Evolutionary conservation across 2,888 invertebrate genomes (phyloP).

Genomic region (Calephelis perditalis): DNA sequence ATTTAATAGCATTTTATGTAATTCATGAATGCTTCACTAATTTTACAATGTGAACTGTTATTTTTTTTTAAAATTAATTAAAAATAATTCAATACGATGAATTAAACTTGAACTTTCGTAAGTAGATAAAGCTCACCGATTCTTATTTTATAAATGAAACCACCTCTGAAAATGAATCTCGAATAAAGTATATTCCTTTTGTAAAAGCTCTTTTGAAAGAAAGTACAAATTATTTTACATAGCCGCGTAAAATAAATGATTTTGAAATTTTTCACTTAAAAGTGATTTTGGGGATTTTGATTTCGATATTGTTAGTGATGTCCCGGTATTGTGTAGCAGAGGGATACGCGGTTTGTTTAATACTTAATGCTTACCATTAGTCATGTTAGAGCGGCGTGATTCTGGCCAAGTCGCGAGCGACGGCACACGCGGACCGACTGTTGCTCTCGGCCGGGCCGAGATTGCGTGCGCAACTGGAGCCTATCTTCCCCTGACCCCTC

Average conservation of each 20-base stretch:
- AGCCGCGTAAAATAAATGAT: constrained; percentile 57
- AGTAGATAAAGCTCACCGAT: too few species aligned
- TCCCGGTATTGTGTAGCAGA: constrained; percentile 22
- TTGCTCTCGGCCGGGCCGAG: constrained; percentile 64
- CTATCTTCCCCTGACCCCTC: constrained; percentile 36
- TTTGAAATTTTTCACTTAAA: constrained; percentile 56
- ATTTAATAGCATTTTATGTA: too few species aligned
- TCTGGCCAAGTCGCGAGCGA: constrained; percentile 48
- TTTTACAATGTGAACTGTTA: too few species aligned
- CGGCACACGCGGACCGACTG: constrained; percentile 73
- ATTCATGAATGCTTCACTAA: too few species aligned
- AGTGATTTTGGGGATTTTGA: constrained; percentile 29
- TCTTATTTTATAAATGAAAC: too few species aligned
- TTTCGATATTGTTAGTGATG: constrained; percentile 32
- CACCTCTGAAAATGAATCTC: too few species aligned
- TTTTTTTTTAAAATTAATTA: too few species aligned
- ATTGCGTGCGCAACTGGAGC: constrained; percentile 55
- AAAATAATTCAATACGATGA: too few species aligned
- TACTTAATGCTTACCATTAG: constrained; percentile 62
- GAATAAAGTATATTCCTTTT: neutral
- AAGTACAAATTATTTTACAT: neutral
- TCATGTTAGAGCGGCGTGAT: constrained; percentile 57
- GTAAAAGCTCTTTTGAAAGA: neutral
- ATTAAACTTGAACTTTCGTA: too few species aligned
- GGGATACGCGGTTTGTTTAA: constrained; percentile 25